Evolutionary conservation across 2,113 vertebrate genomes (phyloP).

Genomic region (Onychorhynchus coronatus): DNA sequence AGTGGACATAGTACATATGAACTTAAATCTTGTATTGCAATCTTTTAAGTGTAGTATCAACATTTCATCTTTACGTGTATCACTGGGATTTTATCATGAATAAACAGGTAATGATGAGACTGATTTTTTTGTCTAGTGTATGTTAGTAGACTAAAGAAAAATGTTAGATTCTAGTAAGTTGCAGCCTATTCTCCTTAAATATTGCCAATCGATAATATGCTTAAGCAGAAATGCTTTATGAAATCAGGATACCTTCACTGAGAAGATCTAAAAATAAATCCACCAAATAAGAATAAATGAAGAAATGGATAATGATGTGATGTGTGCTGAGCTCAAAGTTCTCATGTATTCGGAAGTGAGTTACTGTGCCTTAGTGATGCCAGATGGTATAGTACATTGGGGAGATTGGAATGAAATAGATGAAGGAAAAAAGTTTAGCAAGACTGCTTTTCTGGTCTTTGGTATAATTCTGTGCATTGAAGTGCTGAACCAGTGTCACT

Average conservation of each 20-base stretch:
- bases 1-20: background rate
- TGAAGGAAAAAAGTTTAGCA: constrained; percentile 54
- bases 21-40: background rate
- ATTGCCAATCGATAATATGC: background rate
- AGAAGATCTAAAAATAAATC: background rate
- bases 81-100: background rate
- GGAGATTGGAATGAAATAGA: constrained; percentile 59
- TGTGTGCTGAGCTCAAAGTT: background rate
- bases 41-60: background rate
- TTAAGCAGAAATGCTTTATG: background rate
- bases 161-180: background rate
- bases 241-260: background rate
- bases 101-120: background rate
- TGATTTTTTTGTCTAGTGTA: background rate
- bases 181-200: background rate
- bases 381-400: constrained; percentile 11
- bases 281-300: constrained; percentile 10
- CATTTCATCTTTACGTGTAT: background rate
- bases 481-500: constrained; percentile 38
- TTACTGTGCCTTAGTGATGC: constrained; percentile 27
- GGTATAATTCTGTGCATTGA: constrained; percentile 43
- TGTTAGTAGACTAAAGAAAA: background rate
- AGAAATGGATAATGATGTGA: background rate
- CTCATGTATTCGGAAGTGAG: constrained; percentile 25
- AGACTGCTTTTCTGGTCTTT: constrained; percentile 37